Evolutionary conservation across 2,113 vertebrate genomes (phyloP).

Genomic region (Paedocypris sp.): DNA sequence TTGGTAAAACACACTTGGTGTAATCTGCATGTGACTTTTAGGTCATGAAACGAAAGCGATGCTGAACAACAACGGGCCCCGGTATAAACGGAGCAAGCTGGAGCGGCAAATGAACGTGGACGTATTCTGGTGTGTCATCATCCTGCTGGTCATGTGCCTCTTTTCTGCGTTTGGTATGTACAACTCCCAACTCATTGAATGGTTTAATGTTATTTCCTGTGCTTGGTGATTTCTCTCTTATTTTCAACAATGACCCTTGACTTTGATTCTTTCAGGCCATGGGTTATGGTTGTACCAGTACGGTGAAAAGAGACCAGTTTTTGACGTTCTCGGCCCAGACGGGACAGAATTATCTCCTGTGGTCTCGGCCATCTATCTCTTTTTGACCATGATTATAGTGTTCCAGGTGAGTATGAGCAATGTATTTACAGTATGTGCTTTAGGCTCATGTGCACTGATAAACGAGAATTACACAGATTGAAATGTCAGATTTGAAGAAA

Average conservation of each 20-base stretch:
- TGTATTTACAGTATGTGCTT: background rate
- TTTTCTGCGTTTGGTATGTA: conserved; percentile 83
- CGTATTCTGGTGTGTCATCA: conserved; percentile 94
- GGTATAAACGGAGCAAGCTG: conserved; percentile 93
- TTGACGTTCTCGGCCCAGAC: conserved; percentile 78
- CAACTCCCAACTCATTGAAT: background rate
- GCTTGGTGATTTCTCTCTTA: too few relatives aligned
- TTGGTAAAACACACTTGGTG: background rate
- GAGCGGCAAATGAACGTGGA: conserved; percentile 91
- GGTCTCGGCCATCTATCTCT: conserved; percentile 81
- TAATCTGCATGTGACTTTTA: conserved; percentile 38
- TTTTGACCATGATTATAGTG: conserved; percentile 92
- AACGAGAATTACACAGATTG: too few relatives aligned
- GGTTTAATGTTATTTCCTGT: background rate
- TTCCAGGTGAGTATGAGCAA: conserved; percentile 72
- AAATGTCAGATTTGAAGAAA: too few relatives aligned
- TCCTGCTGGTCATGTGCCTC: conserved; percentile 87
- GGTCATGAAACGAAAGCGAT: conserved; percentile 97
- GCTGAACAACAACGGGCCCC: conserved; percentile 92
- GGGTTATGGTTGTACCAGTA: conserved; percentile 85
- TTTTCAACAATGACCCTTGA: too few relatives aligned
- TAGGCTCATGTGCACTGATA: background rate
- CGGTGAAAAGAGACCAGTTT: conserved; percentile 76
- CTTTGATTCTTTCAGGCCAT: conserved; percentile 64
- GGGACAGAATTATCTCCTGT: conserved; percentile 76